Conservation (phyloP, 2,888 invertebrate species). For the Cephalotes varians region DNA sequence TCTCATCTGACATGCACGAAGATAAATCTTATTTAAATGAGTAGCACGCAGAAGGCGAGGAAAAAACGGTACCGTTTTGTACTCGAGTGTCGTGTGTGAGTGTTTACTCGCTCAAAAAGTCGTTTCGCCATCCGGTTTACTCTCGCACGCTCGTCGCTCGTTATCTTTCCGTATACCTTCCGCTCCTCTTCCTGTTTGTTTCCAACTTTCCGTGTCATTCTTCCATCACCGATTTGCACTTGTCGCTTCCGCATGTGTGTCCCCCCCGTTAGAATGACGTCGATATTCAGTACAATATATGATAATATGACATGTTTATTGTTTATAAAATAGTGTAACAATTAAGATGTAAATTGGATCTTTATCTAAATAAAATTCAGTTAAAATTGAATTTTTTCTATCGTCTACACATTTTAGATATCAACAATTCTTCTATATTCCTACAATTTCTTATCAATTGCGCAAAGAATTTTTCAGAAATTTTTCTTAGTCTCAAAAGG, state of each 20-base stretch:
- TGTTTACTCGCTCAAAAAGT: constrained; percentile 72
- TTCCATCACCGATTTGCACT: constrained; percentile 34
- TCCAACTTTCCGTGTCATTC: constrained; percentile 37
- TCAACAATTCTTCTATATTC: neutral
- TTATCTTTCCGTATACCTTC: constrained; percentile 21
- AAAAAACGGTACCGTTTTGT: constrained; percentile 70
- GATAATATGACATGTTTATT: neutral
- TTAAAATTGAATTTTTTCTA: neutral
- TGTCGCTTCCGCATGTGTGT: constrained; percentile 36
- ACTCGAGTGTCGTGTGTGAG: constrained; percentile 68
- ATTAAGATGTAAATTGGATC: neutral
- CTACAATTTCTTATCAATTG: neutral
- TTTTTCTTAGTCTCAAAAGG: too few relatives aligned
- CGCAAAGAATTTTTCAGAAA: neutral
- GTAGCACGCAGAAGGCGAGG: constrained; percentile 42
- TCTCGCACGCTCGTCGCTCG: constrained; percentile 66
- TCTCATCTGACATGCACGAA: constrained; percentile 28
- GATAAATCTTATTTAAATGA: constrained; percentile 60
- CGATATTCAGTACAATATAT: neutral
- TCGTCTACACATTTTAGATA: neutral
- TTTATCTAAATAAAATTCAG: neutral
- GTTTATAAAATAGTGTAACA: neutral
- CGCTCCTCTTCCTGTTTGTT: constrained; percentile 50
- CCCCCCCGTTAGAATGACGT: constrained; percentile 26
- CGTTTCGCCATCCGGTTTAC: constrained; percentile 74